Evolutionary conservation across 2,888 invertebrate species (phyloP).

Genomic region (Leptopilina drosophilae): DNA sequence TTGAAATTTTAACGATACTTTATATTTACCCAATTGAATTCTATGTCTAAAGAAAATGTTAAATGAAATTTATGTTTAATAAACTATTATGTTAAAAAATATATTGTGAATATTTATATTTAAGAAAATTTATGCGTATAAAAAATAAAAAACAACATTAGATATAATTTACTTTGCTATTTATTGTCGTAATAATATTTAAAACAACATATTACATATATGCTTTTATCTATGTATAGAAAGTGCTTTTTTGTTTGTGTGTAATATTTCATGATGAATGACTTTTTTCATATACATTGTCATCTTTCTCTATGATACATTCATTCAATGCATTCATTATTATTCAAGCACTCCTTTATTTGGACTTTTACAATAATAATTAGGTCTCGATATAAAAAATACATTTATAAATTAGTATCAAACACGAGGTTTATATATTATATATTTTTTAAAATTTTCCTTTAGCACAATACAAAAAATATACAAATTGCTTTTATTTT

Average conservation of each 20-base stretch:
- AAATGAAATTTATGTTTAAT: too few relatives aligned
- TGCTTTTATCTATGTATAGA: slow-evolving; percentile 54
- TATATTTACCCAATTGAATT: too few relatives aligned
- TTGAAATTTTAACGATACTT: too few relatives aligned
- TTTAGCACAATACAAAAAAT: background rate
- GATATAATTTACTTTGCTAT: slow-evolving; percentile 51
- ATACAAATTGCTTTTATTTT: too few relatives aligned
- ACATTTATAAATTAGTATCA: slow-evolving; percentile 8
- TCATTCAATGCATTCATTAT: slow-evolving; percentile 35
- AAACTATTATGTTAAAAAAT: too few relatives aligned
- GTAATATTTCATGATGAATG: slow-evolving; percentile 54
- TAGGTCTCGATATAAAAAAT: slow-evolving; percentile 1
- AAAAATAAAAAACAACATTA: too few relatives aligned
- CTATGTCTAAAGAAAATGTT: too few relatives aligned
- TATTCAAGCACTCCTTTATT: slow-evolving; percentile 35
- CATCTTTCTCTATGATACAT: slow-evolving; percentile 48
- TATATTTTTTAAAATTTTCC: background rate
- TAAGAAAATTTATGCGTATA: too few relatives aligned
- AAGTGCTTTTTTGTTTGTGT: slow-evolving; percentile 47
- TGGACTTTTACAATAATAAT: slow-evolving; percentile 2
- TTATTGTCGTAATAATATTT: slow-evolving; percentile 67
- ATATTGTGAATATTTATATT: too few relatives aligned
- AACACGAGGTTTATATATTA: slow-evolving; percentile 15
- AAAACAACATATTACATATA: slow-evolving; percentile 62
- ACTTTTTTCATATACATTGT: slow-evolving; percentile 34